A percentile compares a stretch with the other conserved stretches of the same genome.
These are phyloP conservation scores for Pelobates cultripes DNA, from an alignment of 2,797 vertebrate species.

Conservation along the genomic window DNA sequence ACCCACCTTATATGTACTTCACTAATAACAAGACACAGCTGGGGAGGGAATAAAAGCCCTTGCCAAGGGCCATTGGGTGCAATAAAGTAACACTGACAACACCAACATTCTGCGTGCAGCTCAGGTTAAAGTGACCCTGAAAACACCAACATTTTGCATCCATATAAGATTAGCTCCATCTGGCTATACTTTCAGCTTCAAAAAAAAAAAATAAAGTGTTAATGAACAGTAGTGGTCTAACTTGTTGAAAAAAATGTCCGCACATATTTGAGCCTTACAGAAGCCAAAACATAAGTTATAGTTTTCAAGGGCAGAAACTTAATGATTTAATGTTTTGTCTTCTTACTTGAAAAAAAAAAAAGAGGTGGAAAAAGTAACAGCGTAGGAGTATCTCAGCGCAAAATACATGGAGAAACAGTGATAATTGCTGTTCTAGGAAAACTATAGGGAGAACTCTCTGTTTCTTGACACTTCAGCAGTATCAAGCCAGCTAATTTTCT, in stretches of 20 bases:
- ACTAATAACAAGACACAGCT: too few species aligned
- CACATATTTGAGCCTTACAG: conserved; percentile 8
- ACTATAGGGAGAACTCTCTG: not conserved
- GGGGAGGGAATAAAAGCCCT: too few species aligned
- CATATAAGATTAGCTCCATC: too few species aligned
- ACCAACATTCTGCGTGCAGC: too few species aligned
- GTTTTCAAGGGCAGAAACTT: conserved; percentile 10
- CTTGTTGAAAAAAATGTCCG: not conserved
- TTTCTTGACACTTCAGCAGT: conserved; percentile 5
- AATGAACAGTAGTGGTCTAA: too few species aligned
- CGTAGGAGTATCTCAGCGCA: conserved; percentile 20
- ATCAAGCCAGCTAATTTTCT: not conserved
- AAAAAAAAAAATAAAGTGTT: too few species aligned
- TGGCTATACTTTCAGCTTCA: too few species aligned
- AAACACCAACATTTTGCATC: too few species aligned
- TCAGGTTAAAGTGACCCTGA: too few species aligned
- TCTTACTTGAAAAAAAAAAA: conserved; percentile 1
- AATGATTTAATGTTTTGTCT: not conserved
- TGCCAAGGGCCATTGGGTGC: too few species aligned
- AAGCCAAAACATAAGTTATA: conserved; percentile 7
- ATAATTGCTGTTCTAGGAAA: conserved; percentile 27
- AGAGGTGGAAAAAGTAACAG: conserved; percentile 10
- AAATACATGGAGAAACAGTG: conserved; percentile 6
- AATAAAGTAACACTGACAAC: too few species aligned
- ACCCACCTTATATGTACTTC: too few species aligned